These are phyloP conservation scores for Prunella strophiata DNA, from an alignment of 2,797 vertebrate species.

Conservation along the genomic window DNA sequence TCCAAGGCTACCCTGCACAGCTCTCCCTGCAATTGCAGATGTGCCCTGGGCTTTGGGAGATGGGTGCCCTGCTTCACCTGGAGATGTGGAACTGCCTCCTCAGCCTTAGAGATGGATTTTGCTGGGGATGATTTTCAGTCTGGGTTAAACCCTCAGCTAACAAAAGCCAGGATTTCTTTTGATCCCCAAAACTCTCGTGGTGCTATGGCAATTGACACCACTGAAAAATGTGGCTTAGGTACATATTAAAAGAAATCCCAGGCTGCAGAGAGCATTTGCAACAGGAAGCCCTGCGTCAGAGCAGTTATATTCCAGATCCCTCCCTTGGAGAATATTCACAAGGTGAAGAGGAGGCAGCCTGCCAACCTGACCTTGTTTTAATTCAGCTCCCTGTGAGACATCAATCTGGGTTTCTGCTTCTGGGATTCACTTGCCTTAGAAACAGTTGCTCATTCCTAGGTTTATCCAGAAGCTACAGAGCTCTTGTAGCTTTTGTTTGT, in stretches of 20 bases:
- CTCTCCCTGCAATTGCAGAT: not conserved
- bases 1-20: not conserved
- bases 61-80: not conserved
- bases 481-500: conserved; percentile 36
- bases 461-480: conserved; percentile 37
- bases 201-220: not conserved
- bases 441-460: not conserved
- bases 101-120: not conserved
- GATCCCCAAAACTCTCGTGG: not conserved
- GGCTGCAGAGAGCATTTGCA: not conserved
- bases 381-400: conserved; percentile 7
- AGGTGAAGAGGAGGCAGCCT: conserved; percentile 54
- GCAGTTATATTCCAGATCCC: not conserved
- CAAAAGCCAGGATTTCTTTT: not conserved
- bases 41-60: not conserved
- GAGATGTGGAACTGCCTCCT: not conserved
- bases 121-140: not conserved
- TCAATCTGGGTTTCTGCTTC: conserved; percentile 29
- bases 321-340: conserved; percentile 18
- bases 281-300: conserved; percentile 18
- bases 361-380: conserved; percentile 21
- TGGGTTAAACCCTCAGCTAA: not conserved
- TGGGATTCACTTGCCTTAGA: conserved; percentile 26
- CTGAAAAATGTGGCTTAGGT: not conserved
- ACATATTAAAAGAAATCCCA: not conserved